These are phyloP conservation scores for Linnaemya vulpina DNA, from an alignment of 2,888 invertebrate genomes.

Conservation along the genomic window DNA sequence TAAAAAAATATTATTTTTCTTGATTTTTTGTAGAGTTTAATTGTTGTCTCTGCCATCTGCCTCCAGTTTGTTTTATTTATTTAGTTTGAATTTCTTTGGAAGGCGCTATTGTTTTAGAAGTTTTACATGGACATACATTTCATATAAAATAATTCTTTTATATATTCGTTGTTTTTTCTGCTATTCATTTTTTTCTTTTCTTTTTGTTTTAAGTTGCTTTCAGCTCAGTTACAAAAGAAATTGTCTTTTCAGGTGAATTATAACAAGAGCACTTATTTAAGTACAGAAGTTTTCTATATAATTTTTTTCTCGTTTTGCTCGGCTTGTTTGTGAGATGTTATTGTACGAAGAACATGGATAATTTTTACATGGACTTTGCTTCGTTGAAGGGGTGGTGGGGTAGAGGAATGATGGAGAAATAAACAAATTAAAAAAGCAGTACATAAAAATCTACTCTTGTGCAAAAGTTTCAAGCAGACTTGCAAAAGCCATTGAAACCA, in stretches of 20 bases:
- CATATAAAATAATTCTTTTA: slow-evolving; percentile 43
- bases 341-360: not conserved
- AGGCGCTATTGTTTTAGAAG: slow-evolving; percentile 51
- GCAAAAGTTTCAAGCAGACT: slow-evolving; percentile 11
- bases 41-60: slow-evolving; percentile 49
- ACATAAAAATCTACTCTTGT: not conserved
- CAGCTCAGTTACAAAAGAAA: slow-evolving; percentile 70
- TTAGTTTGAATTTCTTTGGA: slow-evolving; percentile 41
- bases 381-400: not conserved
- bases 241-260: slow-evolving; percentile 72
- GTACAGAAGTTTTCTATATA: slow-evolving; percentile 51
- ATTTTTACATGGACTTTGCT: not conserved
- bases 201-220: slow-evolving; percentile 50
- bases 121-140: slow-evolving; percentile 17
- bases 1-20: slow-evolving; percentile 7
- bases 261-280: slow-evolving; percentile 70
- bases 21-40: slow-evolving; percentile 51
- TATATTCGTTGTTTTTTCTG: slow-evolving; percentile 8
- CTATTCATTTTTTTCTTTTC: not conserved
- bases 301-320: not conserved
- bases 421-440: slow-evolving; percentile 47
- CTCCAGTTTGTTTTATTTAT: slow-evolving; percentile 10
- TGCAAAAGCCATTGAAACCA: slow-evolving; percentile 21
- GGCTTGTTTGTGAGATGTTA: not conserved
- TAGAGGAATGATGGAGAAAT: not conserved